phyloP scores from a whole-genome alignment of 2,888 invertebrate genomes.

The Ochropleura plecta region DNA sequence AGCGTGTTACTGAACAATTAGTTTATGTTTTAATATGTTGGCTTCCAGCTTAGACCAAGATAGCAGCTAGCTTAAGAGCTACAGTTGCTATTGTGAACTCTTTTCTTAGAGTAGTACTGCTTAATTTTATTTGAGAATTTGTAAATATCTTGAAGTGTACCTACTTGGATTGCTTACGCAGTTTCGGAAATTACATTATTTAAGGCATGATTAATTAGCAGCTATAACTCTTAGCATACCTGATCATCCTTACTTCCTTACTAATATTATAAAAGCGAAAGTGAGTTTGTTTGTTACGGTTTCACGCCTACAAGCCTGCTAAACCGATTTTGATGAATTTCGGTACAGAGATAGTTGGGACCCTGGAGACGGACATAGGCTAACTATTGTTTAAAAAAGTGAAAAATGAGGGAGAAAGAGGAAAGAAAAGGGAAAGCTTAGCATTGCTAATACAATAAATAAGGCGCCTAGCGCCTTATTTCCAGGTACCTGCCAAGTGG shows the following conservation, averaged over 20 bases:
- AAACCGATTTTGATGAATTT: too few species aligned
- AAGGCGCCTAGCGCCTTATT: too few species aligned
- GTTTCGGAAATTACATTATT: not conserved
- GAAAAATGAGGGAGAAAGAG: too few species aligned
- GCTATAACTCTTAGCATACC: not conserved
- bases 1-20: slow-evolving; percentile 50
- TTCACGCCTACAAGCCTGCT: too few species aligned
- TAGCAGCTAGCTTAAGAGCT: slow-evolving; percentile 3
- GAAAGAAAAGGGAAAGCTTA: too few species aligned
- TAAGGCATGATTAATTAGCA: not conserved
- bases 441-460: too few species aligned
- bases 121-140: not conserved
- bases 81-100: not conserved
- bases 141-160: not conserved
- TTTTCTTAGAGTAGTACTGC: slow-evolving; percentile 2
- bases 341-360: too few species aligned
- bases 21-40: slow-evolving; percentile 51
- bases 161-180: not conserved
- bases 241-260: not conserved
- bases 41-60: slow-evolving; percentile 23
- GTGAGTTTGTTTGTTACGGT: too few species aligned
- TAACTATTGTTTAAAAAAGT: too few species aligned
- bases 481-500: too few species aligned
- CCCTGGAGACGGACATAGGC: too few species aligned
- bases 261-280: too few species aligned